Evolutionary conservation across 2,888 invertebrate genomes (phyloP).

Genomic region (Clunio marinus): DNA sequence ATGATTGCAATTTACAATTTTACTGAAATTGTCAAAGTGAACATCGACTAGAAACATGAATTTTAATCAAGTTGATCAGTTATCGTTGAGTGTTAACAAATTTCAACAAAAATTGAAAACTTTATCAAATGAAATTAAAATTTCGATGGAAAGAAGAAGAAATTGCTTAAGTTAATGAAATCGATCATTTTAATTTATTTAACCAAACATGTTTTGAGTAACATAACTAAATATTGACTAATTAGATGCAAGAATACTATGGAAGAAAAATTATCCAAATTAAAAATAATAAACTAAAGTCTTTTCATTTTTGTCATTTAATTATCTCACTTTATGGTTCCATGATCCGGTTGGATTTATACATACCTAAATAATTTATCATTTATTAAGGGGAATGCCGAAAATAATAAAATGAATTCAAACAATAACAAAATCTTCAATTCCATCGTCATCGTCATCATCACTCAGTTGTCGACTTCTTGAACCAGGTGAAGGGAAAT

Average conservation of each 20-base stretch:
- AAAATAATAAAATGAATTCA: neutral
- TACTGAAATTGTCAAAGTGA: no score
- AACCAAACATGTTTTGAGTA: neutral
- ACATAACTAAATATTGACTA: no score
- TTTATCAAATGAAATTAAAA: neutral
- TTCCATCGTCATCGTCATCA: slow-evolving; percentile 17
- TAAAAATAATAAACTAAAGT: no score
- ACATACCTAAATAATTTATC: no score
- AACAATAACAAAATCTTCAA: slow-evolving; percentile 17
- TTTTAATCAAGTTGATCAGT: no score
- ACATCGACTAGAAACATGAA: no score
- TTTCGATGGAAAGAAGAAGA: neutral
- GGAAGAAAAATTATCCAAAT: neutral
- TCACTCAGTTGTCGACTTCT: slow-evolving; percentile 39
- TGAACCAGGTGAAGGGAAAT: slow-evolving; percentile 43
- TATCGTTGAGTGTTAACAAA: neutral
- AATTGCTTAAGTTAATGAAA: neutral
- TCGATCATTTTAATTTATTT: neutral
- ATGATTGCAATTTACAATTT: no score
- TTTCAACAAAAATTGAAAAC: neutral
- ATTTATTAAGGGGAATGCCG: neutral
- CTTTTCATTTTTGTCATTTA: no score
- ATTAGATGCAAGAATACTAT: neutral
- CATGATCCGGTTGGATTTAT: no score
- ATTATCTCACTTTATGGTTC: neutral